Base-by-base conservation (phyloP, 2,888 invertebrate genomes). In the Eupithecia pulchellata region DNA sequence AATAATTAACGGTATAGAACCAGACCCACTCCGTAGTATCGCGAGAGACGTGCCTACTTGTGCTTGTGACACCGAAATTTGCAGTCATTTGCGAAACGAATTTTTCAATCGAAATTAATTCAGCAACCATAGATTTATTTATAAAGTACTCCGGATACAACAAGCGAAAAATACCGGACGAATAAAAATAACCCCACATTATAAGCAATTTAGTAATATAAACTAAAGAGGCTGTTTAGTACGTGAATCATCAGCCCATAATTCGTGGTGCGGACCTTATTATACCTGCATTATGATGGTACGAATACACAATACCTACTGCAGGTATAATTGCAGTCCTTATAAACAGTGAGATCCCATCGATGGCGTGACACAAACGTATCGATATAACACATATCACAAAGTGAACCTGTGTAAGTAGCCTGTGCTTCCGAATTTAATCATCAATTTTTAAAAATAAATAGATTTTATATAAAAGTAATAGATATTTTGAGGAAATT, bases 1-100 rank as follows among this genome's bases (percentile, higher is more conserved):
- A 78, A 76, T 74, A 74, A 74, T 75, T 67, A 75, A 68, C 64
- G 29, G 65, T 34, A 62, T 57, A 60, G 55, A 68, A 68, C 67
- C 64, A 47, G 65, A 60, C 60, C 29, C 34, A 55, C 13, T 20
- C 36, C 39, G 42, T 75, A 75, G 72, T 71, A 68, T 64, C 67
- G 61, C 64, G 63, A 32, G 66, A 72, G 63, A n/a, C 72, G 72
- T 63, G 66, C 20, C 27, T 57, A 61, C 66, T 42, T 64, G 36
- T 61, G 61, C 72, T 55, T 72, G 65, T 72, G 69, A 64, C 63
- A 71, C 63, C 32, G 61, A 34, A 32, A 36, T 29, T 27, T 25
- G 13, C 32, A 60, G n/a, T 42, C n/a, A 42, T 42, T 42, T 42
- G 52, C 52, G 52, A 52, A 52, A 52, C 25, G 36, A 61, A 25